These are phyloP conservation scores for Silurus asotus DNA, from an alignment of 2,113 vertebrate species.

Conservation along the genomic window DNA sequence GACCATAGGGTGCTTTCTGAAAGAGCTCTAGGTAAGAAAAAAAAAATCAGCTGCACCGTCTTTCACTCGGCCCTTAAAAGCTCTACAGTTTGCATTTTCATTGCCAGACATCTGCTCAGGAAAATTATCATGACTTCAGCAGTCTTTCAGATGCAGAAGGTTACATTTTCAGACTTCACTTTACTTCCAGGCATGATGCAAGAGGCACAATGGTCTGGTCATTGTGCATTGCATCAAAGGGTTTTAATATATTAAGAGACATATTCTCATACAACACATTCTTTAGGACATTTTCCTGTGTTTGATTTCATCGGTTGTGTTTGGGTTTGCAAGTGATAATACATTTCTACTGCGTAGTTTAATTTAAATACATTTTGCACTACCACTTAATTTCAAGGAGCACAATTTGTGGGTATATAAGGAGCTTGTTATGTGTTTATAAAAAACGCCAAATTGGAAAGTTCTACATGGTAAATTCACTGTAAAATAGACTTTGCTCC, in stretches of 20 bases:
- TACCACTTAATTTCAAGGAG: neutral
- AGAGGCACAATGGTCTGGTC: neutral
- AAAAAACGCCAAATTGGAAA: neutral
- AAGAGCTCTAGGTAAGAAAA: slow-evolving; percentile 16
- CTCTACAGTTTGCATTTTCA: neutral
- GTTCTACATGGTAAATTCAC: neutral
- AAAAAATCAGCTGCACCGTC: neutral
- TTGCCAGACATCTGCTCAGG: slow-evolving; percentile 40
- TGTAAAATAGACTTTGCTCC: neutral
- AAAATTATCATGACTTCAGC: slow-evolving; percentile 18
- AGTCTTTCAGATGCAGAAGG: slow-evolving; percentile 12
- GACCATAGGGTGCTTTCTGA: neutral
- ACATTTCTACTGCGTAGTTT: neutral
- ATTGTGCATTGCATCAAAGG: neutral
- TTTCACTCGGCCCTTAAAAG: neutral
- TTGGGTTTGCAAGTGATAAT: neutral
- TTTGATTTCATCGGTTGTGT: neutral
- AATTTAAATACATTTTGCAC: neutral
- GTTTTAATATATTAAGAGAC: neutral
- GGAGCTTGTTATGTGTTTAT: neutral
- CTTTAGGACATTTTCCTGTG: neutral
- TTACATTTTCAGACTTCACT: slow-evolving; percentile 9
- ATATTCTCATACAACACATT: neutral
- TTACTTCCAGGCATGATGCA: neutral
- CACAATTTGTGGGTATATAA: neutral